These are phyloP conservation scores for Pipa parva DNA, from an alignment of 2,113 vertebrate genomes.

Conservation along the genomic window DNA sequence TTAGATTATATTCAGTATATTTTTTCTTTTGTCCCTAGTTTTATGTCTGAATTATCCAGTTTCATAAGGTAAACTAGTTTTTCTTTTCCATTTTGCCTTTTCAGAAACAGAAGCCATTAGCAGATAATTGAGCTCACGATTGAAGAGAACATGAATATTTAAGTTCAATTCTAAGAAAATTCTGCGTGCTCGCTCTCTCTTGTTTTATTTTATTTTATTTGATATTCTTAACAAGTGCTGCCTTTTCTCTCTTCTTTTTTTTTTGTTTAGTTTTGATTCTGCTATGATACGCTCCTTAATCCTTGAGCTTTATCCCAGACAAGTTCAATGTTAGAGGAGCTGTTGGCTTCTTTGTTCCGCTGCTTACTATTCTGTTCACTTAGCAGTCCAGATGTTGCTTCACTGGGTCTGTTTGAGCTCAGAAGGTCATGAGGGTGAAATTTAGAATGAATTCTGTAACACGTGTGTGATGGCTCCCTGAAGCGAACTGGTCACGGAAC, in stretches of 20 bases:
- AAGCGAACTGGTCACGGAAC: constrained; percentile 28
- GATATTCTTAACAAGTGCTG: not conserved
- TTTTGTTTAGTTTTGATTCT: not conserved
- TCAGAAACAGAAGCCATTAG: no score
- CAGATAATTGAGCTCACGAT: not conserved
- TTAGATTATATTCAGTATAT: no score
- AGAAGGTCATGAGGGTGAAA: constrained; percentile 39
- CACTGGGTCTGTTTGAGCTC: constrained; percentile 19
- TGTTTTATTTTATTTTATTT: not conserved
- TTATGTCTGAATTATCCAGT: no score
- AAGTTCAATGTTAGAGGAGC: not conserved
- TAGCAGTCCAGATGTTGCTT: constrained; percentile 32
- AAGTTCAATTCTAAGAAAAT: not conserved
- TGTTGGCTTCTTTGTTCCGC: not conserved
- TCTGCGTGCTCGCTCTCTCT: not conserved
- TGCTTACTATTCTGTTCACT: constrained; percentile 16
- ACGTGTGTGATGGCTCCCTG: constrained; percentile 40
- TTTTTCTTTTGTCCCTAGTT: no score
- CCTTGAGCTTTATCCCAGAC: not conserved
- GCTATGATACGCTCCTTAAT: not conserved
- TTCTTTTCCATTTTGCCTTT: no score
- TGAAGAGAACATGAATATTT: not conserved
- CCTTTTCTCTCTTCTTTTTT: not conserved
- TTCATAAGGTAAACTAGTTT: no score
- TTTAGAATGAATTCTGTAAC: constrained; percentile 31